These are phyloP conservation scores for Cordilura impudica DNA, from an alignment of 2,888 invertebrate genomes.

Conservation along the genomic window DNA sequence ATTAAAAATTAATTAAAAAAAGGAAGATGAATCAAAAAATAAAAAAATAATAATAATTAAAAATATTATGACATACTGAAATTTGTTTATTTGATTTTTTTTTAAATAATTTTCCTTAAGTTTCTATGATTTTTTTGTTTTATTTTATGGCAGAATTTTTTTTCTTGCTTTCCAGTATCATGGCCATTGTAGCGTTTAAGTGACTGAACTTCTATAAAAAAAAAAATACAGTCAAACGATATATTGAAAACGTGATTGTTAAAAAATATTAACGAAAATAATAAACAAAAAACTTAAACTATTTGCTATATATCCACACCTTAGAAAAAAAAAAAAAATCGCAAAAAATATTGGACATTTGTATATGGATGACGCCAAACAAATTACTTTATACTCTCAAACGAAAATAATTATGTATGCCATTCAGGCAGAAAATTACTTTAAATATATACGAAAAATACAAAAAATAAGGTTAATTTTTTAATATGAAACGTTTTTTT, in stretches of 20 bases:
- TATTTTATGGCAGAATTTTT: neutral
- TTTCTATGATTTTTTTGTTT: neutral
- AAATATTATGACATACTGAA: neutral
- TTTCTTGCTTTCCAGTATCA: neutral
- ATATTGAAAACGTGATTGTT: slow-evolving; percentile 37
- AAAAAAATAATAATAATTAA: neutral
- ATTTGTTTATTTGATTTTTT: neutral
- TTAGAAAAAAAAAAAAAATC: slow-evolving; percentile 16
- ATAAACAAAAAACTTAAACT: neutral
- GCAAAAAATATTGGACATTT: neutral
- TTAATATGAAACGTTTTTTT: neutral
- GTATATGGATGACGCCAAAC: slow-evolving; percentile 62
- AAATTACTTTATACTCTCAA: slow-evolving; percentile 13
- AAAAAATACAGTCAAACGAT: no score
- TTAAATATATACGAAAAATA: neutral
- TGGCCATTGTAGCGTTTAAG: neutral
- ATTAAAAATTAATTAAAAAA: neutral
- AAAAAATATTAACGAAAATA: slow-evolving; percentile 6
- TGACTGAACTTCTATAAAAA: neutral
- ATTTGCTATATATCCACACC: slow-evolving; percentile 16
- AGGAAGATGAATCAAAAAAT: neutral
- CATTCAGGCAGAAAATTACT: slow-evolving; percentile 73
- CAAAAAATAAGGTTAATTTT: slow-evolving; percentile 59
- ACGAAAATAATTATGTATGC: slow-evolving; percentile 70
- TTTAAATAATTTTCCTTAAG: neutral